A percentile compares a stretch with the other conserved stretches of the same genome.
Evolutionary conservation across 2,113 vertebrate genomes (phyloP).

Genomic region (Oostethus manadensis): DNA sequence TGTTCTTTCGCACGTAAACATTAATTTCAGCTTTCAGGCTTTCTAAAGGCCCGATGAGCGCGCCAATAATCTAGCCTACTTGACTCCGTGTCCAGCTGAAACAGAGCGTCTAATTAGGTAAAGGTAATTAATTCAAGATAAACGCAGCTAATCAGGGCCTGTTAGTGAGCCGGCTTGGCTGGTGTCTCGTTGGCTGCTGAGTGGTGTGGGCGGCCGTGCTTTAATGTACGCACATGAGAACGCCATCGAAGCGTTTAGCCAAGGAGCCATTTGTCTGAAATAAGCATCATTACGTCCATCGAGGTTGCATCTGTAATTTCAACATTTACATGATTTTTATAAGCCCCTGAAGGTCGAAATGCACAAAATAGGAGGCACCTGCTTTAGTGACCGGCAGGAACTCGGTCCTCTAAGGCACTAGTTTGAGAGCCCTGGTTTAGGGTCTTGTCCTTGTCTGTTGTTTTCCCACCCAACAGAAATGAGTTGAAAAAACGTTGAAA

Average conservation of each 20-base stretch:
- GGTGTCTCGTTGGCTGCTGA: slow-evolving; percentile 81
- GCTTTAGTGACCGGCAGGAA: too few species aligned
- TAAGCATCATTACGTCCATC: slow-evolving; percentile 15
- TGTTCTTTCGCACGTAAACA: slow-evolving; percentile 92
- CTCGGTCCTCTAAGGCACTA: too few species aligned
- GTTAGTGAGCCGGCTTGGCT: slow-evolving; percentile 92
- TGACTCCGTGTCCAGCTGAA: slow-evolving; percentile 96
- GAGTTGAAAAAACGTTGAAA: too few species aligned
- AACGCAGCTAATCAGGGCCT: slow-evolving; percentile 97
- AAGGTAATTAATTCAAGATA: slow-evolving; percentile 99
- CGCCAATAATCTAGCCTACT: slow-evolving; percentile 99
- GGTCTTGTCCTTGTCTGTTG: too few species aligned
- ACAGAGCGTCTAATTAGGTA: slow-evolving; percentile 99
- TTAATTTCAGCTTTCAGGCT: slow-evolving; percentile 89
- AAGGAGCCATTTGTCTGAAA: not conserved
- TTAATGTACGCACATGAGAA: too few species aligned
- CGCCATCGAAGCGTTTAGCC: too few species aligned
- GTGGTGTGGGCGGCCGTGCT: slow-evolving; percentile 61
- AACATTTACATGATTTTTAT: too few species aligned
- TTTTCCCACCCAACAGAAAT: too few species aligned
- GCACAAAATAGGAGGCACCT: too few species aligned
- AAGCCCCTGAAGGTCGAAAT: too few species aligned
- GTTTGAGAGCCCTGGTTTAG: too few species aligned
- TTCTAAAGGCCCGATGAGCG: slow-evolving; percentile 94
- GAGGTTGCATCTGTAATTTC: not conserved